A percentile compares a stretch with the other conserved stretches of the same genome.
These are phyloP conservation scores for Pammene aurita DNA, from an alignment of 2,888 invertebrate genomes.

Conservation along the genomic window DNA sequence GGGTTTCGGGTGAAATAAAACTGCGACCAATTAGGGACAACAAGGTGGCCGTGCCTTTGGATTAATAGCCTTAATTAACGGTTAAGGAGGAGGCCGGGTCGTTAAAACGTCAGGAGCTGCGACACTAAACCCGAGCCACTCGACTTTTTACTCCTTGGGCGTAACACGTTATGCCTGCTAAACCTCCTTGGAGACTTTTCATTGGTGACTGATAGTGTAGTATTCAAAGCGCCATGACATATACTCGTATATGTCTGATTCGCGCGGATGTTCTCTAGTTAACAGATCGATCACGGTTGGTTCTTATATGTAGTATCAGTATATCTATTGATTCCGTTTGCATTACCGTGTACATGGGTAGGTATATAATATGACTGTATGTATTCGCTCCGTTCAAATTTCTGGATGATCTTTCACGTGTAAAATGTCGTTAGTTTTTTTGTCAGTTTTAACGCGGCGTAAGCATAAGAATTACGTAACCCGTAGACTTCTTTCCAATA, in stretches of 20 bases:
- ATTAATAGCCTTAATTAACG: conserved; percentile 81
- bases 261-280: no score
- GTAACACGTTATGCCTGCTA: conserved; percentile 30
- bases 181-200: conserved; percentile 3
- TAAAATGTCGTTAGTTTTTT: no score
- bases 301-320: not conserved
- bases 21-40: conserved; percentile 79
- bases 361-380: no score
- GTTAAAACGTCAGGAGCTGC: conserved; percentile 62
- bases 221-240: not conserved
- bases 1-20: conserved; percentile 72
- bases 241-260: not conserved
- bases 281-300: not conserved
- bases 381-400: no score
- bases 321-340: no score
- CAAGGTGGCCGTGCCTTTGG: conserved; percentile 74
- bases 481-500: no score
- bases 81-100: conserved; percentile 66
- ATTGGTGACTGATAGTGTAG: conserved; percentile 1
- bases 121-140: conserved; percentile 54
- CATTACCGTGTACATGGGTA: no score
- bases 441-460: no score
- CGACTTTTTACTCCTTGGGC: conserved; percentile 33
- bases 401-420: no score
- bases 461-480: no score